Conservation (phyloP, 2,113 vertebrate species). For the Vanacampus margaritifer region DNA sequence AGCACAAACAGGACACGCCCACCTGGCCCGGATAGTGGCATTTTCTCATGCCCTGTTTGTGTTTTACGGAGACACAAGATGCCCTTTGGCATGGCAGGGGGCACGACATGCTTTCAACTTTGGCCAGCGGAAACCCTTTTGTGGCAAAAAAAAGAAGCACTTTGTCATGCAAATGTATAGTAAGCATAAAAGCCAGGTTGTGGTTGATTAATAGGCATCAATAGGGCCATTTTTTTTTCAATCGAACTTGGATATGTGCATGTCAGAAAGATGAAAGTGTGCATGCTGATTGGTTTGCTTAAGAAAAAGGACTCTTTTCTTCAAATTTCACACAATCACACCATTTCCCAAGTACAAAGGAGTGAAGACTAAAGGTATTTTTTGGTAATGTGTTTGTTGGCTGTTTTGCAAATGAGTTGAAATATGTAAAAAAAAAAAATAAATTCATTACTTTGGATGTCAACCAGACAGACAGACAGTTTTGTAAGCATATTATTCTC, state of each 20-base stretch:
- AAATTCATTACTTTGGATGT: not conserved
- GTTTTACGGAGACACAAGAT: not conserved
- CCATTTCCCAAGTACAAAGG: not conserved
- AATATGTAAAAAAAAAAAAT: not conserved
- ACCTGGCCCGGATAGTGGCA: not conserved
- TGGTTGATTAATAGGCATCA: not conserved
- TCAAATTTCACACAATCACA: not conserved
- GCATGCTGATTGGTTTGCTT: not conserved
- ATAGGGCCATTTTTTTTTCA: not conserved
- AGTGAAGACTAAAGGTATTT: not conserved
- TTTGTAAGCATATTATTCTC: not conserved
- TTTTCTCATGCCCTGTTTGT: slow-evolving; percentile 5
- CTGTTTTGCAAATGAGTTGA: not conserved
- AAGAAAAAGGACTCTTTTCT: not conserved
- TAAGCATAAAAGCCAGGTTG: not conserved
- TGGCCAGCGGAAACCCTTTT: not conserved
- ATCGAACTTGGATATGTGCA: not conserved
- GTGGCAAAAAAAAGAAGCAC: not conserved
- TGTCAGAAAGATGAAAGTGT: not conserved
- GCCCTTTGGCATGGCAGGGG: not conserved
- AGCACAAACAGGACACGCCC: not conserved
- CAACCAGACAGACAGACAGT: not conserved
- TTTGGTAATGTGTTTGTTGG: not conserved
- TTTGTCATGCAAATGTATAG: slow-evolving; percentile 1
- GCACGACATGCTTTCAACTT: not conserved